Evolutionary conservation across 2,797 vertebrate genomes (phyloP), one percentile per base, ranked within the genome.

Genomic region (Cryptoblepharus egeriae): DNA sequence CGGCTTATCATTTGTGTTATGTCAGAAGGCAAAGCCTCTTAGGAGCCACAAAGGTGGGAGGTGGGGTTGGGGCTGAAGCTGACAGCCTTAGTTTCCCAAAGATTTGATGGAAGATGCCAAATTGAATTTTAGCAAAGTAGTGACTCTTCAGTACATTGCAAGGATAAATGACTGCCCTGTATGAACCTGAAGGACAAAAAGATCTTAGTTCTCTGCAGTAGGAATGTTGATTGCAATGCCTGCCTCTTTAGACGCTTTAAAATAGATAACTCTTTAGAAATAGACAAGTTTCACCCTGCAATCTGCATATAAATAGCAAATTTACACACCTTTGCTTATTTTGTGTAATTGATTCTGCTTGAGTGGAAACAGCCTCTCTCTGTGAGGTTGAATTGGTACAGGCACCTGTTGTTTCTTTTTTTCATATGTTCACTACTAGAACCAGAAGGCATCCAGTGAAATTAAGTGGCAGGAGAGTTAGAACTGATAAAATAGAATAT

Each of bases 1-100:
- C 57, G 67, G 93, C 93, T 94, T 94, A 94, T 58, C 60, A 2
- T 79, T 85, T 24, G 15, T 52, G 2, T 91, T 90, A 83, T 92
- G 88, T 89, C 88, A 74, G 74, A 79, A 88, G 89, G 85, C 83
- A 91, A 92, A 92, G 91, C 92, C 87, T 93, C 92, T 93, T 92
- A 90, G 45, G n/a, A 1, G 71, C 67, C 24, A 78, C 20, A 32
- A 77, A 77, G 87, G 87, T 65, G 16, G n/a, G 87, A 85, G 8
- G 8, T 7, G 4, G 32, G 30, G 8, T 18, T 5, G 70, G n/a
- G n/a, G 15, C 2, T 20, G n/a, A 16, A n/a, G 15, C 55, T 11
- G 4, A 15, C 55, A 37, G 32, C 30, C 52, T 35, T 39, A 35
- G 3, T 1, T 60, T 67, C 79, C 83, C 64, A 0, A 37, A 28